Evolutionary conservation across 2,888 invertebrate species (phyloP), one percentile per base, ranked within the genome.

Genomic region (Pammene aurita): DNA sequence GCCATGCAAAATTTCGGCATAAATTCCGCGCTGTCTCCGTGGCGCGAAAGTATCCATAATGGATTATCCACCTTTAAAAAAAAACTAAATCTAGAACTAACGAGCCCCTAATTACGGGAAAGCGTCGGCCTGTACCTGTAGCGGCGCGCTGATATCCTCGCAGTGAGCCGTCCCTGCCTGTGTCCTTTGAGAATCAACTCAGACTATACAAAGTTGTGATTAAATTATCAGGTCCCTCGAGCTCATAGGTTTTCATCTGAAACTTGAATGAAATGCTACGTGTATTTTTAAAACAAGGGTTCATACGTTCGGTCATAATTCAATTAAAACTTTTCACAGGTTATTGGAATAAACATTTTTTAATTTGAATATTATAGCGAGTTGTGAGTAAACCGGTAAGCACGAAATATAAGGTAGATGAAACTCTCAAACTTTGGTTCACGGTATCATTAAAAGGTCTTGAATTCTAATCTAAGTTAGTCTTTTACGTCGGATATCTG

Each of bases 321-420:
- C 13, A 61, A 61, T 61, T 61, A 16, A 50, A 61, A 61, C 38
- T 61, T 61, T 61, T 61, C 38, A 14, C 35, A 18, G 34, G 10
- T 16, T 61, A 61, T 50, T 14, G 14, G 48, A 38, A n/a, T 48
- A 34, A 50, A 14, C 14, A 14, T 35, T 46, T 60, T 58, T 60
- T 10, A 7, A 10, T 5, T 55, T 50, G 11, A 26, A 50, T 26
- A 11, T 18, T 48, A 48, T 9, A 26, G 13, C 26, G 26, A 11
- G 50, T 18, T 18, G 7, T 5, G 11, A 2, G 11, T 18, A 6
- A 0, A 16, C 10, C 16, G 10, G 42, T 14, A 50, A 50, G 11
- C 18, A 13, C 7, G 52, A 34, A 14, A 7, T 46, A 46, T 13
- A 14, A 16, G 10, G 46, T 50, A 16, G 10, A 50, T 50, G 18